These are phyloP conservation scores for Caenorhabditis virilis DNA, from an alignment of 2,888 invertebrate species.

Conservation along the genomic window DNA sequence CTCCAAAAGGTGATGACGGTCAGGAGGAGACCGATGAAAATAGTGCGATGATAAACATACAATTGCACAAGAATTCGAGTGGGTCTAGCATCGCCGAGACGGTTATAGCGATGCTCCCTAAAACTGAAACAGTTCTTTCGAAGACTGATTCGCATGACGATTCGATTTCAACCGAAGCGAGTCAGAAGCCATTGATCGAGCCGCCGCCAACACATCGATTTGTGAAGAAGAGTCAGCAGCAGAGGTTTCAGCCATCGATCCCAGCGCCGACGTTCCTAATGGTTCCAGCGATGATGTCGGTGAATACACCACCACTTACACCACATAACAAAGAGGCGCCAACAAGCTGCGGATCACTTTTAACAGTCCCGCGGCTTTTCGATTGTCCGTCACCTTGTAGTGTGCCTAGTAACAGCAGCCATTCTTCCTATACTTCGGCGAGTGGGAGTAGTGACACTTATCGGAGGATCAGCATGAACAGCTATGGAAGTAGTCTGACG, in stretches of 20 bases:
- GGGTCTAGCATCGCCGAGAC: constrained; percentile 50
- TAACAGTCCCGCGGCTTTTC: constrained; percentile 45
- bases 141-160: constrained; percentile 50
- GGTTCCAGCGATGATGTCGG: constrained; percentile 56
- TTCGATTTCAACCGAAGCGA: constrained; percentile 45
- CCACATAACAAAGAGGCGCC: constrained; percentile 37
- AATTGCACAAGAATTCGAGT: constrained; percentile 40
- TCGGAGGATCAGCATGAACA: constrained; percentile 55
- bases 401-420: constrained; percentile 54
- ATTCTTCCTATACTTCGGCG: constrained; percentile 53
- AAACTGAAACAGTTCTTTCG: constrained; percentile 22
- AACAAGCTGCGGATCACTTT: constrained; percentile 2
- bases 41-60: constrained; percentile 11
- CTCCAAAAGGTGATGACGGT: constrained; percentile 20
- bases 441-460: constrained; percentile 50
- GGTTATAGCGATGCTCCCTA: constrained; percentile 42
- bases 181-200: constrained; percentile 42
- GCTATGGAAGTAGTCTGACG: constrained; percentile 54
- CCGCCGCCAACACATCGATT: constrained; percentile 23
- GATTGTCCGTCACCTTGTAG: constrained; percentile 55
- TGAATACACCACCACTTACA: constrained; percentile 52
- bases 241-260: constrained; percentile 31
- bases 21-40: constrained; percentile 18
- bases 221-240: constrained; percentile 25
- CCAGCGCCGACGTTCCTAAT: constrained; percentile 56